These are phyloP conservation scores for Emydoidea blandingii DNA, from an alignment of 2,797 vertebrate species.

Conservation along the genomic window DNA sequence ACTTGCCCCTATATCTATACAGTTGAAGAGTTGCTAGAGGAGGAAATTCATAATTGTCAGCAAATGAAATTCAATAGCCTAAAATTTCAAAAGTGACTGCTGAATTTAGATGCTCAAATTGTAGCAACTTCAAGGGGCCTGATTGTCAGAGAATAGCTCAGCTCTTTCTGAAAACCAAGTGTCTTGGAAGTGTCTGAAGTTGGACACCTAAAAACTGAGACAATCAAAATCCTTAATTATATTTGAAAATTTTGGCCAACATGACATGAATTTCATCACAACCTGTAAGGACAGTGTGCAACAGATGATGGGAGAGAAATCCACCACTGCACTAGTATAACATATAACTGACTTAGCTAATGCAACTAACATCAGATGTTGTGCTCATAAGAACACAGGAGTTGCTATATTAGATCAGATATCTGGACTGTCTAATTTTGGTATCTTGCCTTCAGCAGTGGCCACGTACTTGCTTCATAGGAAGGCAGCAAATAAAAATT, in stretches of 20 bases:
- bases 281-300: neutral
- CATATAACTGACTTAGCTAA: rapidly evolving
- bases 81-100: neutral
- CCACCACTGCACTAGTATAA: neutral
- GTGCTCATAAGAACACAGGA: neutral
- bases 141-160: neutral
- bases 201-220: neutral
- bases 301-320: neutral
- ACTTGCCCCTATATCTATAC: rapidly evolving
- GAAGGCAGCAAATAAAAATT: neutral
- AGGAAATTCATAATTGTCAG: neutral
- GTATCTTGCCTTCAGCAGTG: neutral
- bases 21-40: neutral
- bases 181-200: neutral
- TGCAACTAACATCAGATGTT: neutral
- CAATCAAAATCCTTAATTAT: neutral
- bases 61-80: neutral
- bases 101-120: neutral
- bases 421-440: neutral
- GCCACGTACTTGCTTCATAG: neutral
- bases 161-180: neutral
- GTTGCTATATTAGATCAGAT: neutral
- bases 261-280: neutral
- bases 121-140: neutral
- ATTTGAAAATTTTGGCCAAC: neutral